Base-by-base conservation (phyloP, 1,140 invertebrate species). In the Bombus fervidus region DNA sequence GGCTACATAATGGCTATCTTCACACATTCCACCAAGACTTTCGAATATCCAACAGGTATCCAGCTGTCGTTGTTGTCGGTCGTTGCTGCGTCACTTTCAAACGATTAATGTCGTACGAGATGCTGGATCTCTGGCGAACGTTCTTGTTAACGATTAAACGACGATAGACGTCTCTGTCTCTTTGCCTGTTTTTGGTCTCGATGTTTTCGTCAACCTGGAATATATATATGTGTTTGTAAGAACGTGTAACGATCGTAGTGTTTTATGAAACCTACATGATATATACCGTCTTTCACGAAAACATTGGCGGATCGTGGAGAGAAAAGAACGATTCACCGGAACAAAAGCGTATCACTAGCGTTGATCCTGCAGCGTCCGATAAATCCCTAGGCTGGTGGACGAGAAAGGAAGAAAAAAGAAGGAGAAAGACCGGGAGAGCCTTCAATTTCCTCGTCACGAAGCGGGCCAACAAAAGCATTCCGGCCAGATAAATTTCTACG, bases 1-100 rank as follows among this genome's bases (percentile, higher is more conserved):
- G 43, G 43, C 79, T n/a, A 43, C 43, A 64, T 85, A 90, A 88
- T 88, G 75, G 82, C 72, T 31, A 78, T 84, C 86, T 90, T 86
- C 81, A 59, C 86, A 88, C 88, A 81, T 88, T 86, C 85, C 64
- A 34, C 73, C n/a, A 41, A 69, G 81, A 76, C 59, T 75, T 82
- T 86, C 76, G 53, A 69, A 39, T 79, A 80, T 72, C 76, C 76
- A 80, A 85, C 83, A 85, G 83, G 83, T 85, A 80, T 77, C 31
- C 66, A 15, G 64, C 53, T 78, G 39, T 53, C 37, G 64, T 68
- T 41, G 43, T 15, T 34, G 5, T 8, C n/a, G n/a, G n/a, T 37
- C 64, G 64, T n/a, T 22, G 59, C 25, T 8, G 75, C 75, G 71
- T 53, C 72, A 34, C 28, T 53, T 39, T 72, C 34, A 4, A 59